Evolutionary conservation across 1,140 invertebrate species (phyloP).

Genomic region (Apolygus lucorum): DNA sequence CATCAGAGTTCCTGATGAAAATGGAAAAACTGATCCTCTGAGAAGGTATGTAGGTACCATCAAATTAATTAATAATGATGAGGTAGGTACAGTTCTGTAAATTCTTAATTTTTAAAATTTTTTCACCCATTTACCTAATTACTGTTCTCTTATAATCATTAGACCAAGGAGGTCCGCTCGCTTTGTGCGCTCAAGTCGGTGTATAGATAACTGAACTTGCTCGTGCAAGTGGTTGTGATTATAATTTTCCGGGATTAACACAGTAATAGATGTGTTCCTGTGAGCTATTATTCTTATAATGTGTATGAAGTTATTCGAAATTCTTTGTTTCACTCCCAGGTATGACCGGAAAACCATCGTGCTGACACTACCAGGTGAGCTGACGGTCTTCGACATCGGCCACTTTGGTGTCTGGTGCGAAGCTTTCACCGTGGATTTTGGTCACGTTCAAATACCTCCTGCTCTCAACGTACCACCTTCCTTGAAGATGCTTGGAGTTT

Average conservation of each 20-base stretch:
- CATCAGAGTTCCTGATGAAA: conserved; percentile 75
- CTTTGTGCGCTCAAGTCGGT: too few relatives aligned
- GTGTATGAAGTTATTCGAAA: neutral
- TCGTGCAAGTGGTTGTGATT: too few relatives aligned
- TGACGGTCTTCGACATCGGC: conserved; percentile 74
- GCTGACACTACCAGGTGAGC: conserved; percentile 66
- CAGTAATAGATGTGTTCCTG: too few relatives aligned
- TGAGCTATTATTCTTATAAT: neutral
- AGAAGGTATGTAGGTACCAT: conserved; percentile 37
- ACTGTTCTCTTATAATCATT: too few relatives aligned
- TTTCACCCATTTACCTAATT: too few relatives aligned
- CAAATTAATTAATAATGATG: neutral
- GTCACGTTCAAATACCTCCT: conserved; percentile 66
- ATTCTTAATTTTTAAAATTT: too few relatives aligned
- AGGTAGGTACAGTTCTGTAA: neutral
- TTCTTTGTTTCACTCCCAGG: too few relatives aligned
- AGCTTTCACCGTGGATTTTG: conserved; percentile 83
- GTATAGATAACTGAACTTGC: too few relatives aligned
- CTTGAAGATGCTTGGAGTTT: conserved; percentile 83
- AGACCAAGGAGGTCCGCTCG: too few relatives aligned
- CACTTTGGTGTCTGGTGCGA: conserved; percentile 82
- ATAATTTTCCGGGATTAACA: too few relatives aligned
- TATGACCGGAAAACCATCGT: conserved; percentile 81
- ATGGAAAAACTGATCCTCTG: conserved; percentile 70
- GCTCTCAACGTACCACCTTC: conserved; percentile 76